Evolutionary conservation across 1,140 invertebrate genomes (phyloP).

Genomic region (Bombus cullumanus): DNA sequence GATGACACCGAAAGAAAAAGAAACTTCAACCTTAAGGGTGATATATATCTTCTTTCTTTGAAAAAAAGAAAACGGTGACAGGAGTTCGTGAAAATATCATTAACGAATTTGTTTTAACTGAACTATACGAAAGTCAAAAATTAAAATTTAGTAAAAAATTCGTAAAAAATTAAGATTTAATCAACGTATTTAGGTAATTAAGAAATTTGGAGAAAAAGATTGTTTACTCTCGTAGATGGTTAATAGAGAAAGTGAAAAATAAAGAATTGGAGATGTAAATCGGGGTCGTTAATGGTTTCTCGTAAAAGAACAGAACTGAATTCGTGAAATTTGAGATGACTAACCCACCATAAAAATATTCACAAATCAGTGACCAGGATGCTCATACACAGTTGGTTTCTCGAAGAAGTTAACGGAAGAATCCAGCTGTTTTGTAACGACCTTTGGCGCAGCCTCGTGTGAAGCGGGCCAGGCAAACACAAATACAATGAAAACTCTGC

Average conservation of each 20-base stretch:
- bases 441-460: conserved; percentile 53
- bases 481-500: conserved; percentile 56
- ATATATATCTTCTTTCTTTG: neutral
- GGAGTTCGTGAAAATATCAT: neutral
- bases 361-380: conserved; percentile 17
- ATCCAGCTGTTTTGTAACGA: conserved; percentile 37
- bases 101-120: neutral
- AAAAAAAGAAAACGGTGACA: neutral
- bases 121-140: too few relatives aligned
- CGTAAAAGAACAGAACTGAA: too few relatives aligned
- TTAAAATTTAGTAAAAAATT: too few relatives aligned
- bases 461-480: conserved; percentile 56
- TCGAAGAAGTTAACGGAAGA: conserved; percentile 61
- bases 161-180: too few relatives aligned
- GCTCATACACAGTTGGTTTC: conserved; percentile 8
- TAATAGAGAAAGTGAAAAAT: neutral
- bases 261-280: neutral
- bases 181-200: too few relatives aligned
- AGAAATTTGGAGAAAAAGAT: too few relatives aligned
- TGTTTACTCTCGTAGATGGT: neutral
- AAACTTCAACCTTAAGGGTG: neutral
- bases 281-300: too few relatives aligned
- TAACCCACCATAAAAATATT: conserved; percentile 22
- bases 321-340: neutral
- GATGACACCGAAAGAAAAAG: conserved; percentile 1